phyloP scores from a whole-genome alignment of 2,888 invertebrate genomes.

The Gnatocerus cornutus region DNA sequence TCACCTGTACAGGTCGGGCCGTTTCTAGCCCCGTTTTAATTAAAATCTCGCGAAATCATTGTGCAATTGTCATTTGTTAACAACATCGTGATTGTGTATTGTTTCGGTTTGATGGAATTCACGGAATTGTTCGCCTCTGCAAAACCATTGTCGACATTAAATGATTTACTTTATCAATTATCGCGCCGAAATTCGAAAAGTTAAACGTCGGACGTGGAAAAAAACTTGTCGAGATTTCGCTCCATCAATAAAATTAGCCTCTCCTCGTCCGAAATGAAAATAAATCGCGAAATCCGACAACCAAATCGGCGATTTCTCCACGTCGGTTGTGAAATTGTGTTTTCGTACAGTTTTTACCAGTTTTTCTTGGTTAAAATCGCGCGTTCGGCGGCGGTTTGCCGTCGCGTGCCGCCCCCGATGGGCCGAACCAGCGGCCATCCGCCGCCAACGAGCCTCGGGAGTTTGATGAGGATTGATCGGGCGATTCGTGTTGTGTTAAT shows the following conservation, averaged over 20 bases:
- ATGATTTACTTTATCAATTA: conserved; percentile 54
- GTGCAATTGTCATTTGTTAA: conserved; percentile 63
- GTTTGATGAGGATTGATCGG: not conserved
- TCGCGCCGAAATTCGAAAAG: conserved; percentile 11
- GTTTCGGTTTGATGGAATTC: conserved; percentile 63
- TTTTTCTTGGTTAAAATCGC: conserved; percentile 40
- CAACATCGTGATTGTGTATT: conserved; percentile 64
- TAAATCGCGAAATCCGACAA: conserved; percentile 43
- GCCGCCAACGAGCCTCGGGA: not conserved
- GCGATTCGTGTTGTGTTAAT: not conserved
- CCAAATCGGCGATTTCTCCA: conserved; percentile 59
- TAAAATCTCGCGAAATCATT: conserved; percentile 58
- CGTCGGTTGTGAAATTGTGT: conserved; percentile 50
- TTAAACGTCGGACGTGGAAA: conserved; percentile 1
- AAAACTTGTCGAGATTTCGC: not conserved
- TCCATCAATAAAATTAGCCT: conserved; percentile 39
- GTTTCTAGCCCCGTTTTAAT: conserved; percentile 43
- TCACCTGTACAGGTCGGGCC: conserved; percentile 38
- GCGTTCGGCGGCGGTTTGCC: conserved; percentile 18
- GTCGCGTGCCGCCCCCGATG: conserved; percentile 8
- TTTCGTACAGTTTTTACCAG: conserved; percentile 28
- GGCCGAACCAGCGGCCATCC: not conserved
- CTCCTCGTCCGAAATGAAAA: conserved; percentile 40
- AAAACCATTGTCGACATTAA: conserved; percentile 49
- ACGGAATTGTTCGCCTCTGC: conserved; percentile 11